phyloP scores from a whole-genome alignment of 2,888 invertebrate genomes.

The Epinotia demarniana region DNA sequence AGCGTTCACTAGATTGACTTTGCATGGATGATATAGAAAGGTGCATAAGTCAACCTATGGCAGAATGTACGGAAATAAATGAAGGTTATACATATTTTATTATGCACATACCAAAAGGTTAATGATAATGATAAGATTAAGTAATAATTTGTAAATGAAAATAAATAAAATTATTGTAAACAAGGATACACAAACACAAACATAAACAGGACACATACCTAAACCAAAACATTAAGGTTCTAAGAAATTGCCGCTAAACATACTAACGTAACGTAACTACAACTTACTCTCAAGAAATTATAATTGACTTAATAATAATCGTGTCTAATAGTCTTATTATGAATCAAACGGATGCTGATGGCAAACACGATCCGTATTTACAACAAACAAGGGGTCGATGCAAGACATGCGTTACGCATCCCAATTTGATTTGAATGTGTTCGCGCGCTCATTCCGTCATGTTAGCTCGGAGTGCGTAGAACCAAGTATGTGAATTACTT shows the following conservation, averaged over 20 bases:
- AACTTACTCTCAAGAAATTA: conserved; percentile 2
- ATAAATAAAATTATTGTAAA: too few relatives aligned
- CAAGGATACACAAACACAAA: too few relatives aligned
- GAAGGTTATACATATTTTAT: too few relatives aligned
- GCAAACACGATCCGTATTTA: conserved; percentile 22
- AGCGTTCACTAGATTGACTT: too few relatives aligned
- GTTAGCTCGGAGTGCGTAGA: neutral
- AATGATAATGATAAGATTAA: too few relatives aligned
- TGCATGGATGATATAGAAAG: too few relatives aligned
- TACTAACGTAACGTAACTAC: neutral
- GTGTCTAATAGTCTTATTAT: conserved; percentile 17
- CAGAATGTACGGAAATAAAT: too few relatives aligned
- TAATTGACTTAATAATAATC: conserved; percentile 21
- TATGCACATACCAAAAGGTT: too few relatives aligned
- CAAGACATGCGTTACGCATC: neutral
- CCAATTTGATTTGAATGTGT: neutral
- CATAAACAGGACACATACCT: too few relatives aligned
- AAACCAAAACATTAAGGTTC: too few relatives aligned
- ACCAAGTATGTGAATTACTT: neutral
- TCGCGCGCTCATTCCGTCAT: neutral
- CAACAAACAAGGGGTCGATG: conserved; percentile 9
- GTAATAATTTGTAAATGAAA: too few relatives aligned
- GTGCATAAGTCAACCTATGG: too few relatives aligned
- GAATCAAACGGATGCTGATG: conserved; percentile 19
- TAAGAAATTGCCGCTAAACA: neutral